A percentile compares a stretch with the other conserved stretches of the same genome.
phyloP scores from a whole-genome alignment of 92 coral and sea anemone species.

The Parazoanthus swiftii region DNA sequence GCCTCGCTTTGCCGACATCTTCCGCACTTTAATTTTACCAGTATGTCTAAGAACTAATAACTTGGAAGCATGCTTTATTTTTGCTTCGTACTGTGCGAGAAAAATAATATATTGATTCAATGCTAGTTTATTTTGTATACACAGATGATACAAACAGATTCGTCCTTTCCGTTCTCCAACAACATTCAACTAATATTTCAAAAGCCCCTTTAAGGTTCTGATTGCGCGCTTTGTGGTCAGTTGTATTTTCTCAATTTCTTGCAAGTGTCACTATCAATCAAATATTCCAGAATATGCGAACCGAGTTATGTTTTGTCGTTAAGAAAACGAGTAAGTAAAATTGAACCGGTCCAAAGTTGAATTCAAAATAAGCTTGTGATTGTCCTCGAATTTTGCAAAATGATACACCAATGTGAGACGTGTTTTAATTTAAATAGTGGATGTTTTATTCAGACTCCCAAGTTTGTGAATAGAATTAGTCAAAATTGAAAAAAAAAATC shows the following conservation, averaged over 20 bases:
- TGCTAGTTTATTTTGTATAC: background rate
- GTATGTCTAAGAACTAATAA: conserved; percentile 13
- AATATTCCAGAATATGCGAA: background rate
- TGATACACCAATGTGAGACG: background rate
- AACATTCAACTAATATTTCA: background rate
- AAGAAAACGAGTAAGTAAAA: background rate
- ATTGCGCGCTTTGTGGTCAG: background rate
- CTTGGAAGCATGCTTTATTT: background rate
- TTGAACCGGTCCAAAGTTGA: background rate
- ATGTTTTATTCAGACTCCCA: background rate
- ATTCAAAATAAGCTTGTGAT: background rate
- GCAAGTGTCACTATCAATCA: background rate
- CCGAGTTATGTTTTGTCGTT: background rate
- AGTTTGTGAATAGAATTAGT: background rate
- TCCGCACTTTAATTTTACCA: background rate
- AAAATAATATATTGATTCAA: background rate
- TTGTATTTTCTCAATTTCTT: background rate
- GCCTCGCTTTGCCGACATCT: background rate
- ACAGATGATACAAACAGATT: background rate
- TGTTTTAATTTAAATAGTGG: background rate
- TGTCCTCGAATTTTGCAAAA: background rate
- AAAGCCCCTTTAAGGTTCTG: background rate
- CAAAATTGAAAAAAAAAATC: background rate
- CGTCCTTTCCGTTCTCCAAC: background rate
- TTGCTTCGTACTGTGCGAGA: conserved; percentile 1